phyloP scores from a whole-genome alignment of 2,888 invertebrate genomes.

The Lasioglossum vierecki region DNA sequence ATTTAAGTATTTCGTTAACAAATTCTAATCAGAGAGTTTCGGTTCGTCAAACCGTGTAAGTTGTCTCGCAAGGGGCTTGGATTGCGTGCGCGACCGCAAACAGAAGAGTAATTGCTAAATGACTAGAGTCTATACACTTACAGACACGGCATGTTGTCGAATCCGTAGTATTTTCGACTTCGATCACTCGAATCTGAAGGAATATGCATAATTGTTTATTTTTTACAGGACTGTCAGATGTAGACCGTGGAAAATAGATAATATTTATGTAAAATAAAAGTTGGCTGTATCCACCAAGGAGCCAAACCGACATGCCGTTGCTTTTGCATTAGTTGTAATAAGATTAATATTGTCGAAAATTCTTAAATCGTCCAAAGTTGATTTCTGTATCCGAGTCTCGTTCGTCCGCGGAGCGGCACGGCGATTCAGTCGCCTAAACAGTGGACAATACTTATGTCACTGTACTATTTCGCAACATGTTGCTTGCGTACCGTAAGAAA shows the following conservation, averaged over 20 bases:
- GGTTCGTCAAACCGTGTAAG: slow-evolving; percentile 3
- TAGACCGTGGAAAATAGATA: too few relatives aligned
- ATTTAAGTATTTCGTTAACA: slow-evolving; percentile 37
- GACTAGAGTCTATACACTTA: neutral
- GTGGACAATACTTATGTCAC: slow-evolving; percentile 61
- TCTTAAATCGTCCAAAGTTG: neutral
- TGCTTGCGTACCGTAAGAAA: slow-evolving; percentile 63
- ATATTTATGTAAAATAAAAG: too few relatives aligned
- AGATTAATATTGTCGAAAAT: too few relatives aligned
- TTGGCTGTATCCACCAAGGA: too few relatives aligned
- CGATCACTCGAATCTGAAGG: neutral
- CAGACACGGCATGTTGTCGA: neutral
- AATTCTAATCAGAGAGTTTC: neutral
- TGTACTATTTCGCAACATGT: slow-evolving; percentile 62
- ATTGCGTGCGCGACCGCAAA: neutral
- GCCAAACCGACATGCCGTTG: too few relatives aligned
- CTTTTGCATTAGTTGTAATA: too few relatives aligned
- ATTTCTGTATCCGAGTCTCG: neutral
- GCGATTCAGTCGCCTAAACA: slow-evolving; percentile 14
- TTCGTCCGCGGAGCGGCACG: neutral
- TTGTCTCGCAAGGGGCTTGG: neutral
- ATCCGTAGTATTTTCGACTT: neutral
- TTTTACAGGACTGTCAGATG: too few relatives aligned
- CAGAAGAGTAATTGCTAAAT: neutral
- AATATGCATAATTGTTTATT: neutral